Evolutionary conservation across 2,113 vertebrate genomes (phyloP), one percentile per base, ranked within the genome.

Genomic region (Myxocyprinus asiaticus): DNA sequence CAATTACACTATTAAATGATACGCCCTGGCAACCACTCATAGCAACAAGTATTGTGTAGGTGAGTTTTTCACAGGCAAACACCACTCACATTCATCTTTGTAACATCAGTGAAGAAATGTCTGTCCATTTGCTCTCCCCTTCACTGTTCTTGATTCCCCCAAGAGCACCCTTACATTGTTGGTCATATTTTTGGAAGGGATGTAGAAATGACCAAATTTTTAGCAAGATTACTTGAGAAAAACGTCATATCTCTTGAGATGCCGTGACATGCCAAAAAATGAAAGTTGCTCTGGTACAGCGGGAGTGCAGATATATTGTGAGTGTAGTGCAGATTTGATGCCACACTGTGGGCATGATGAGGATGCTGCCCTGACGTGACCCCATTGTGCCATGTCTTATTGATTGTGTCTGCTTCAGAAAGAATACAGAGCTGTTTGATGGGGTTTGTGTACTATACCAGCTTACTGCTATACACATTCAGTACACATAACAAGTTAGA

Each of bases 341-440:
- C 42, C 53, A 67, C 10, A 59, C n/a, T 50, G 43, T 14, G 10
- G 53, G 43, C 6, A 7, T 47, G 58, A 62, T n/a, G 4, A 7
- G 15, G 44, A 11, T 47, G 0, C n/a, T 79, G 77, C 45, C 67
- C 67, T 64, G 58, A 9, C 44, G 4, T 67, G 63, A 74, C 78
- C 70, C 17, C 51, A 66, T 73, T 73, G 62, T 72, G 78, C 69
- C 78, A 73, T 8, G 51, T 66, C 50, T 55, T 14, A 56, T 79
- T 53, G 77, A 51, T 42, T 67, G 64, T 22, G 43, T 66, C 9
- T 66, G 14, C 75, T 77, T 77, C 15, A 59, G 17, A 66, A 45
- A 67, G 48, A 51, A 59, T 14, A 64, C 55, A n/a, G 7, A 70
- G 67, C 17, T 69, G 45, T 51, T 50, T 67, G 33, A 22, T 59